Conservation (phyloP, 2,113 vertebrate genomes). For the Natator depressus region DNA sequence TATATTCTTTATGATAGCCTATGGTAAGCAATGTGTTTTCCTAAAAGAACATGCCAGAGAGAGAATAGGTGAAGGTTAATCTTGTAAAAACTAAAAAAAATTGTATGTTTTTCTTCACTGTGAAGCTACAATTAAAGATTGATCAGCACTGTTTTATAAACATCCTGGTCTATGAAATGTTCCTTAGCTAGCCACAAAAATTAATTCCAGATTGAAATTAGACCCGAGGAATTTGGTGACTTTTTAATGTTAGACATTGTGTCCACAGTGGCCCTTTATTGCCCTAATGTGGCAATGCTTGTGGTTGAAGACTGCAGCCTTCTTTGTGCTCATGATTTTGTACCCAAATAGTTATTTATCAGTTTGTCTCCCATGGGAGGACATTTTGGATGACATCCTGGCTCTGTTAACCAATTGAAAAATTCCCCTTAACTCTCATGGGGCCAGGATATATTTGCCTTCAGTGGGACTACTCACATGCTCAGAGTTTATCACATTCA, state of each 20-base stretch:
- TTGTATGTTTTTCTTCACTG: background rate
- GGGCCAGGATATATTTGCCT: background rate
- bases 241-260: background rate
- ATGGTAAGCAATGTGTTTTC: background rate
- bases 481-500: background rate
- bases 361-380: background rate
- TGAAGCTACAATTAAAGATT: background rate
- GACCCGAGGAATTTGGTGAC: background rate
- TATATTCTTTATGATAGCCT: conserved; percentile 8
- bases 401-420: background rate
- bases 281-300: background rate
- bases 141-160: background rate
- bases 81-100: background rate
- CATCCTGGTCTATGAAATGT: background rate
- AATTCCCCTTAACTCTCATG: background rate
- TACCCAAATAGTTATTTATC: background rate
- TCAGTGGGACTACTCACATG: background rate
- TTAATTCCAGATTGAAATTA: background rate
- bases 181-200: background rate
- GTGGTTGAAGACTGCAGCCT: background rate
- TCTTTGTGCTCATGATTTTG: background rate
- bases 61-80: background rate
- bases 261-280: background rate
- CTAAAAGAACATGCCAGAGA: background rate
- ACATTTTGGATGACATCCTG: background rate